These are phyloP conservation scores for Drosophila histrio DNA, from an alignment of 2,888 invertebrate species.

Conservation along the genomic window DNA sequence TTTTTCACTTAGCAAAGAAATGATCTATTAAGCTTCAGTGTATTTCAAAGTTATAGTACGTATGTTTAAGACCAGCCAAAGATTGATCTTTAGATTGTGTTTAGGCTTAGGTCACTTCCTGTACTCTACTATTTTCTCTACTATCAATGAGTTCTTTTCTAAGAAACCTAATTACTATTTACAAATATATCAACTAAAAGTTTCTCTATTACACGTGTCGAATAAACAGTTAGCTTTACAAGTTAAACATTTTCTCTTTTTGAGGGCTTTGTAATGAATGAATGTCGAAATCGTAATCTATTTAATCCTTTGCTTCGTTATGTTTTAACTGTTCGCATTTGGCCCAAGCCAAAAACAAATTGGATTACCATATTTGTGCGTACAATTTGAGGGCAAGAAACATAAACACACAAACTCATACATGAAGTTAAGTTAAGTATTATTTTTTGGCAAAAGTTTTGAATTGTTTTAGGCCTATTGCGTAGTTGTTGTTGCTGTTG, in stretches of 20 bases:
- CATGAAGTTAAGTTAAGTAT: conserved; percentile 11
- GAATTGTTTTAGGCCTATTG: conserved; percentile 37
- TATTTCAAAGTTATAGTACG: too few species aligned
- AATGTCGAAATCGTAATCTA: conserved; percentile 13
- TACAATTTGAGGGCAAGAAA: conserved; percentile 25
- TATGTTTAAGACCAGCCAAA: background rate
- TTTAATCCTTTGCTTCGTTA: conserved; percentile 14
- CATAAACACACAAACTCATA: conserved; percentile 4
- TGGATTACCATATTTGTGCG: conserved; percentile 23
- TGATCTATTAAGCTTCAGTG: too few species aligned
- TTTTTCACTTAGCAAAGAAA: background rate
- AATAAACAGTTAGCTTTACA: conserved; percentile 3
- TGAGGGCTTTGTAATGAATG: conserved; percentile 7
- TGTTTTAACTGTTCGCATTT: conserved; percentile 6
- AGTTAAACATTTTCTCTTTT: conserved; percentile 2
- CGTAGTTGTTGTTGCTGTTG: conserved; percentile 5
- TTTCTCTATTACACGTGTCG: background rate
- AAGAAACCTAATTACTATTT: background rate
- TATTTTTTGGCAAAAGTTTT: conserved; percentile 39
- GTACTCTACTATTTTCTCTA: background rate
- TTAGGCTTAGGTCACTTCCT: background rate
- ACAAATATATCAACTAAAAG: background rate
- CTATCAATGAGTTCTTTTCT: background rate
- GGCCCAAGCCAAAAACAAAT: conserved; percentile 1
- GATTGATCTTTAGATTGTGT: background rate